phyloP scores from a whole-genome alignment of 2,888 invertebrate genomes.

The Xylophagus ater region DNA sequence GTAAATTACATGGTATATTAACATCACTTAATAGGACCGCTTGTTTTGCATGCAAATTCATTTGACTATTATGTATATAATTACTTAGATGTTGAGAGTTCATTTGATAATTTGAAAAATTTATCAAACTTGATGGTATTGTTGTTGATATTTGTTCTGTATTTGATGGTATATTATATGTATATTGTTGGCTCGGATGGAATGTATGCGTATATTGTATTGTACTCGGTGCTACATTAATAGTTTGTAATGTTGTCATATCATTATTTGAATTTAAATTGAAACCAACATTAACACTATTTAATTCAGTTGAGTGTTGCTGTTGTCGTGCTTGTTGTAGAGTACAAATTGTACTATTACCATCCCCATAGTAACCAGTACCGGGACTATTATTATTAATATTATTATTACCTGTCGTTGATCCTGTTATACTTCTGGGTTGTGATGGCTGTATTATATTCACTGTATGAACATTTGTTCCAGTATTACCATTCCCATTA shows the following conservation, averaged over 20 bases:
- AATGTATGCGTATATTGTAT: conserved; percentile 16
- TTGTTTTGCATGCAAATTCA: conserved; percentile 19
- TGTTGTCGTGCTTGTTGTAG: no score
- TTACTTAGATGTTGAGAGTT: conserved; percentile 18
- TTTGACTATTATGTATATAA: conserved; percentile 18
- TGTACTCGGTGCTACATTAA: conserved; percentile 15
- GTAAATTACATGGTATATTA: conserved; percentile 5
- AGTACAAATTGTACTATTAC: no score
- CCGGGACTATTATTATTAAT: no score
- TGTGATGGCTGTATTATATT: conserved; percentile 17
- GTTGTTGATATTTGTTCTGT: neutral
- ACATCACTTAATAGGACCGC: conserved; percentile 15
- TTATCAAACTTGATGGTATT: conserved; percentile 15
- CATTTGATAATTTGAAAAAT: conserved; percentile 18
- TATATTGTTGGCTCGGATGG: conserved; percentile 15
- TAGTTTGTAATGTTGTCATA: conserved; percentile 9
- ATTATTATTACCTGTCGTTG: conserved; percentile 7
- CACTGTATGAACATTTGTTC: conserved; percentile 12
- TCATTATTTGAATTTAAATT: conserved; percentile 13
- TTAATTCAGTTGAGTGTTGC: conserved; percentile 4
- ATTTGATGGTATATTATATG: conserved; percentile 14
- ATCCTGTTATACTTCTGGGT: no score
- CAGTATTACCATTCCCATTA: conserved; percentile 9
- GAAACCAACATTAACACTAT: conserved; percentile 13
- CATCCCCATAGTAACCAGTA: neutral